Evolutionary conservation across 37 sponge, comb jelly and placozoan genomes (phyloP).

Genomic region (Agelas oroides): DNA sequence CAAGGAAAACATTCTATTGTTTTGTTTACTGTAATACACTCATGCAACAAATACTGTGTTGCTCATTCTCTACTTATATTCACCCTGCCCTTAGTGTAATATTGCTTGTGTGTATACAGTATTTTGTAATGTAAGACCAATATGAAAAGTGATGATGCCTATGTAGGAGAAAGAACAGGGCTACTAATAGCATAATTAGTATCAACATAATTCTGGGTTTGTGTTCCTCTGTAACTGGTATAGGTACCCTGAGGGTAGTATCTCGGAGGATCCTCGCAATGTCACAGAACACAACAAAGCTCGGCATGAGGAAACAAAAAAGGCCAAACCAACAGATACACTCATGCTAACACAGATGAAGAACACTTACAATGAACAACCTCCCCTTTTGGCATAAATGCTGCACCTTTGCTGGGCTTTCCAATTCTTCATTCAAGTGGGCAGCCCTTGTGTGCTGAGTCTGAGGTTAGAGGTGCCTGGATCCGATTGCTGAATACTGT

Average conservation of each 20-base stretch:
- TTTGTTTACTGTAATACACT: too few species aligned
- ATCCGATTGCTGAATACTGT: not conserved
- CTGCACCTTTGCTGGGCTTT: conserved; percentile 14
- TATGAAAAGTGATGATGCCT: too few species aligned
- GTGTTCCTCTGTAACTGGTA: not conserved
- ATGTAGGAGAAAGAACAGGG: too few species aligned
- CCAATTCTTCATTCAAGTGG: not conserved
- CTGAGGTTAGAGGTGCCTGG: too few species aligned
- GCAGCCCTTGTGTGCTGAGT: not conserved
- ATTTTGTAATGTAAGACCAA: too few species aligned
- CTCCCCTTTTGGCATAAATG: conserved; percentile 39
- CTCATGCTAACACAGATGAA: conserved; percentile 37
- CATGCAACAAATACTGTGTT: too few species aligned
- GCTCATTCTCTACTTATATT: too few species aligned
- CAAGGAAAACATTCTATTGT: not conserved
- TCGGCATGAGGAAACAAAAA: conserved; percentile 14
- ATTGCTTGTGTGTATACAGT: too few species aligned
- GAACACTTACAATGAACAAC: conserved; percentile 37
- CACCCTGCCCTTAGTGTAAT: too few species aligned
- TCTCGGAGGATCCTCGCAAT: conserved; percentile 13
- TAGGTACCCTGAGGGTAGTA: not conserved
- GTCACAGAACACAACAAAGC: conserved; percentile 13
- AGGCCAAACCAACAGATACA: conserved; percentile 39
- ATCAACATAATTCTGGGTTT: too few species aligned
- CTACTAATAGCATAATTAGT: too few species aligned